These are phyloP conservation scores for Calcarius lapponicus DNA, from an alignment of 2,797 vertebrate genomes.

Conservation along the genomic window DNA sequence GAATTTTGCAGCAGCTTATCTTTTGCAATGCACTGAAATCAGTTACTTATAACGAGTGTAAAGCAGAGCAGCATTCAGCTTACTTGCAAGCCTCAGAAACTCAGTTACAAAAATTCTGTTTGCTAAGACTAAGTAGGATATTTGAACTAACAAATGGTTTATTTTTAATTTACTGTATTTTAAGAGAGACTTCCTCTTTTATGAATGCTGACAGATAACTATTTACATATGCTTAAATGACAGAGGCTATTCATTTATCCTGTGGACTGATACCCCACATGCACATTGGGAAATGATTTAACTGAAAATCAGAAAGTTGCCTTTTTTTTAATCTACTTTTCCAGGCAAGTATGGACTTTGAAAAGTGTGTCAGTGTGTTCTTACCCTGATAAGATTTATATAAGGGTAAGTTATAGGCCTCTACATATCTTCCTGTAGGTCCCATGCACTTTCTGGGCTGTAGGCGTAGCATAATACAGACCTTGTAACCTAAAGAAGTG, in stretches of 20 bases:
- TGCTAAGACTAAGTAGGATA: background rate
- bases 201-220: slow-evolving; percentile 23
- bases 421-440: background rate
- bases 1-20: background rate
- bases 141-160: slow-evolving; percentile 39
- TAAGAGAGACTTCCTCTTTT: slow-evolving; percentile 37
- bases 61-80: background rate
- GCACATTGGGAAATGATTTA: background rate
- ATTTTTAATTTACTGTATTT: slow-evolving; percentile 48
- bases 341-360: background rate
- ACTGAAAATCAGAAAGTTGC: background rate
- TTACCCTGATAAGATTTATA: background rate
- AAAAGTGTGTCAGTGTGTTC: background rate
- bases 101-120: background rate
- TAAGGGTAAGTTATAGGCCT: background rate
- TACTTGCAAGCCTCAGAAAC: background rate
- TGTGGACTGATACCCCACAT: background rate
- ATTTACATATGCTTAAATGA: slow-evolving; percentile 29
- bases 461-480: background rate
- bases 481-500: background rate
- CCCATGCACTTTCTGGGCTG: background rate
- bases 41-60: background rate
- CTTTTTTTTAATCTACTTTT: background rate
- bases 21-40: background rate
- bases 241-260: slow-evolving; percentile 17